Percentiles rank a stretch among this genome's conserved stretches.
These are phyloP conservation scores for Peromyscus californicus DNA, from an alignment of 2,113 vertebrate genomes.

Conservation along the genomic window DNA sequence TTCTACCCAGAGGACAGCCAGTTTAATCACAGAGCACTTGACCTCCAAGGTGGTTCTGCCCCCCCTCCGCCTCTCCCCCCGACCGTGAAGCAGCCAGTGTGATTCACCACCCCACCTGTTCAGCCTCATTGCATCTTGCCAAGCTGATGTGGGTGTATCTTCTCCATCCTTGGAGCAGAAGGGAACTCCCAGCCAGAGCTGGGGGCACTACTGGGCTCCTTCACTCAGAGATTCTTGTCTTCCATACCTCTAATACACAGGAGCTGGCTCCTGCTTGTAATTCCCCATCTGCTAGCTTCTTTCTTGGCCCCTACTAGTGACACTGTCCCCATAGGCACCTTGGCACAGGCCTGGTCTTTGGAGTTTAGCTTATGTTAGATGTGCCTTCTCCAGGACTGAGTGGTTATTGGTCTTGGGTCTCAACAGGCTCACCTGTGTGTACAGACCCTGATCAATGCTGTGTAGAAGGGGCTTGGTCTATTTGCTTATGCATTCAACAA, in stretches of 20 bases:
- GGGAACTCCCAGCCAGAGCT: not conserved
- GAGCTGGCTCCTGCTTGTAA: not conserved
- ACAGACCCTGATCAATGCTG: not conserved
- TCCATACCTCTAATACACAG: not conserved
- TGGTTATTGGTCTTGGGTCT: not conserved
- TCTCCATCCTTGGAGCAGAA: not conserved
- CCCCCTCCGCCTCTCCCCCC: too few relatives aligned
- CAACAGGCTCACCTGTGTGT: not conserved
- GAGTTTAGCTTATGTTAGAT: not conserved
- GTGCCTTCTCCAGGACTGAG: not conserved
- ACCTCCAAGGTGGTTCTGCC: not conserved
- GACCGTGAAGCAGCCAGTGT: not conserved
- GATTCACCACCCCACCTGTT: slow-evolving; percentile 49
- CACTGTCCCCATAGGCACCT: not conserved
- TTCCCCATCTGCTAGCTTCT: not conserved
- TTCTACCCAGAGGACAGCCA: not conserved
- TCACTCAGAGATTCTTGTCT: not conserved
- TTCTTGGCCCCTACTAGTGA: not conserved
- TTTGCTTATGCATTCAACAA: not conserved
- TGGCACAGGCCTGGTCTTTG: not conserved
- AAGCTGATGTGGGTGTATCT: not conserved
- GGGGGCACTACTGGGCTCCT: too few relatives aligned
- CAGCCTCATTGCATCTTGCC: not conserved
- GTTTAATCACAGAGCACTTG: not conserved
- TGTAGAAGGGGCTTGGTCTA: not conserved